These are phyloP conservation scores for Nixonia krombeini DNA, from an alignment of 1,140 invertebrate species.

Conservation along the genomic window DNA sequence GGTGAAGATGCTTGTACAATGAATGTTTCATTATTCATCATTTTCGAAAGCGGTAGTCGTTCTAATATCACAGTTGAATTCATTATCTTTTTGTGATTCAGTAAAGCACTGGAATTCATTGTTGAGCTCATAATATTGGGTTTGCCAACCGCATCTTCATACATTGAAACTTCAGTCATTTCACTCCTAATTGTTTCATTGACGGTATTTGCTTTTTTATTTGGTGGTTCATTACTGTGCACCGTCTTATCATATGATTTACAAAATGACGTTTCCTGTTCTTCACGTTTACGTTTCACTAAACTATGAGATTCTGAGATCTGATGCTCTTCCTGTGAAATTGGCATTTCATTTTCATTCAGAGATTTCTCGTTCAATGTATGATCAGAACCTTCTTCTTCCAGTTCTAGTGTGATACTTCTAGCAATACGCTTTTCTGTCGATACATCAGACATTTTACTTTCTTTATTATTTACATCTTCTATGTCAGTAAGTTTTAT, in stretches of 20 bases:
- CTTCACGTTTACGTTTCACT: constrained; percentile 37
- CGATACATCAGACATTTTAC: too few species aligned
- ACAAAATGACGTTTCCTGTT: background rate
- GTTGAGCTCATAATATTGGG: constrained; percentile 64
- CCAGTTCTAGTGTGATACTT: too few species aligned
- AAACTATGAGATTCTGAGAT: background rate
- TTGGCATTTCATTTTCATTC: background rate
- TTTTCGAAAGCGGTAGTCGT: constrained; percentile 20
- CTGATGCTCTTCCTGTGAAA: background rate
- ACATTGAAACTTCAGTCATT: constrained; percentile 58
- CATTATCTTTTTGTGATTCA: constrained; percentile 50
- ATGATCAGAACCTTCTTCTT: too few species aligned
- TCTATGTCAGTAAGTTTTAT: too few species aligned
- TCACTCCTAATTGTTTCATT: constrained; percentile 43
- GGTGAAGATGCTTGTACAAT: background rate
- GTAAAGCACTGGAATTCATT: constrained; percentile 53
- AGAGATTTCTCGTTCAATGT: constrained; percentile 27
- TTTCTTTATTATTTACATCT: too few species aligned
- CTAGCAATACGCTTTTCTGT: too few species aligned
- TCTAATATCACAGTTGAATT: constrained; percentile 59
- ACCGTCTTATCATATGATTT: constrained; percentile 1
- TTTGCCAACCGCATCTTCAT: constrained; percentile 66
- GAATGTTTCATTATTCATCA: constrained; percentile 18
- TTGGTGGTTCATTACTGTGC: constrained; percentile 19
- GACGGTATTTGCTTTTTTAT: constrained; percentile 46